Evolutionary conservation across 2,113 vertebrate species (phyloP).

Genomic region (Plecotus auritus): DNA sequence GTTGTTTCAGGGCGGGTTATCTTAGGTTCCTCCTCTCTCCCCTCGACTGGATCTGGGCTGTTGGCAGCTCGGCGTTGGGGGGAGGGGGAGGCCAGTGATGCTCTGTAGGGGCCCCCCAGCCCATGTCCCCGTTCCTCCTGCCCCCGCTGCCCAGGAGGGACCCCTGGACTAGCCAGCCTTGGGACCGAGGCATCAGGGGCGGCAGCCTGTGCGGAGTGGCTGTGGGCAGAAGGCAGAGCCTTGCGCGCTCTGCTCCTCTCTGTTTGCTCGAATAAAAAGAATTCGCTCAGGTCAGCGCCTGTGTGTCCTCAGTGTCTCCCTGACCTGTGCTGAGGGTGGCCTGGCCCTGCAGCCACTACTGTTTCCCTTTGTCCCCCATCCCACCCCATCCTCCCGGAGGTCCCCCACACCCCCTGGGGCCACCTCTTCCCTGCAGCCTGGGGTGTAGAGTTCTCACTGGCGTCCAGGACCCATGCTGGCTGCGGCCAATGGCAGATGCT

Average conservation of each 20-base stretch:
- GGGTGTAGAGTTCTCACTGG: not conserved
- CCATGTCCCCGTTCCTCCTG: slow-evolving; percentile 42
- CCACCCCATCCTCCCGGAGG: too few species aligned
- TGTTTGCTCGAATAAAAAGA: slow-evolving; percentile 83
- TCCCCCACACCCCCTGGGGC: not conserved
- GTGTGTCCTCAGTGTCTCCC: not conserved
- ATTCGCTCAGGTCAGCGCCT: slow-evolving; percentile 78
- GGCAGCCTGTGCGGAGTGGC: not conserved
- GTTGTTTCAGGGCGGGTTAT: slow-evolving; percentile 6
- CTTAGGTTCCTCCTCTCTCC: slow-evolving; percentile 10
- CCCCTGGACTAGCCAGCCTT: not conserved
- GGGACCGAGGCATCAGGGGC: not conserved
- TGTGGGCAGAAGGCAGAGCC: not conserved
- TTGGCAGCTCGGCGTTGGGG: slow-evolving; percentile 34
- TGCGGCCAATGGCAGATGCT: not conserved
- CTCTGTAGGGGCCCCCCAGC: slow-evolving; percentile 69
- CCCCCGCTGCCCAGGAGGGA: not conserved
- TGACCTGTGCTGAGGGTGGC: not conserved
- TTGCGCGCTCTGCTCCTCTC: slow-evolving; percentile 77
- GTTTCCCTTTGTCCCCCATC: too few species aligned
- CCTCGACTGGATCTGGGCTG: slow-evolving; percentile 59
- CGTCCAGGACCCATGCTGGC: not conserved
- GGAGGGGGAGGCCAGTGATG: not conserved
- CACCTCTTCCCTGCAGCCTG: not conserved
- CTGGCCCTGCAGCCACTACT: not conserved